Conservation (phyloP, 2,797 vertebrate species). For the Phoebastria nigripes region DNA sequence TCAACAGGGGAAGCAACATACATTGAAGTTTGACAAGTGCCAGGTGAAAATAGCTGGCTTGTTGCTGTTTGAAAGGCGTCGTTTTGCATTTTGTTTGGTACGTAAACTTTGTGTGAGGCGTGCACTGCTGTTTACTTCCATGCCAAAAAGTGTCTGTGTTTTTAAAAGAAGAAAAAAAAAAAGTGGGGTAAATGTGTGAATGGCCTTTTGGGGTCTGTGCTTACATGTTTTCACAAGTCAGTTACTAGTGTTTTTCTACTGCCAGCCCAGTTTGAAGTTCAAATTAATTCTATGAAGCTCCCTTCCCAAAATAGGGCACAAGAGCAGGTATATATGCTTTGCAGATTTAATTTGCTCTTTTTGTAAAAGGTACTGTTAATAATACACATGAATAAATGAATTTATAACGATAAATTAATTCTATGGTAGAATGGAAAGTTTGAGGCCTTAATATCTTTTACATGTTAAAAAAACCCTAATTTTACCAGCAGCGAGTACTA, state of each 20-base stretch:
- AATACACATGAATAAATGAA: neutral
- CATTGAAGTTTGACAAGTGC: fast-evolving
- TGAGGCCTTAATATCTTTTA: neutral
- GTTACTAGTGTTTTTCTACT: neutral
- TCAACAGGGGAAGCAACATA: neutral
- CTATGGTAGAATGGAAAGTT: neutral
- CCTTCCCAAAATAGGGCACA: neutral
- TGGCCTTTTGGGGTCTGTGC: neutral
- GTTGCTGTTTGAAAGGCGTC: neutral
- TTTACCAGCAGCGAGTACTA: neutral
- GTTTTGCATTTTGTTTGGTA: neutral
- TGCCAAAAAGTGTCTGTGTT: neutral
- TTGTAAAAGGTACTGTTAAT: neutral
- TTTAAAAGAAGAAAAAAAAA: neutral
- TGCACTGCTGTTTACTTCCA: neutral
- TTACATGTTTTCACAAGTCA: neutral
- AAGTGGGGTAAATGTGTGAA: neutral
- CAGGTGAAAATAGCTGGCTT: neutral
- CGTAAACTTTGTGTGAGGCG: fast-evolving
- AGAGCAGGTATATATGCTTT: neutral
- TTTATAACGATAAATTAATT: neutral
- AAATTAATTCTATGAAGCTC: neutral
- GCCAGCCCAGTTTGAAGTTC: neutral
- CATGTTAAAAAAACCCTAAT: neutral
- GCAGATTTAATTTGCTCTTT: neutral